A percentile compares a stretch with the other conserved stretches of the same genome.
Conservation (phyloP, 2,888 invertebrate species). For the Oxytorus armatus region DNA sequence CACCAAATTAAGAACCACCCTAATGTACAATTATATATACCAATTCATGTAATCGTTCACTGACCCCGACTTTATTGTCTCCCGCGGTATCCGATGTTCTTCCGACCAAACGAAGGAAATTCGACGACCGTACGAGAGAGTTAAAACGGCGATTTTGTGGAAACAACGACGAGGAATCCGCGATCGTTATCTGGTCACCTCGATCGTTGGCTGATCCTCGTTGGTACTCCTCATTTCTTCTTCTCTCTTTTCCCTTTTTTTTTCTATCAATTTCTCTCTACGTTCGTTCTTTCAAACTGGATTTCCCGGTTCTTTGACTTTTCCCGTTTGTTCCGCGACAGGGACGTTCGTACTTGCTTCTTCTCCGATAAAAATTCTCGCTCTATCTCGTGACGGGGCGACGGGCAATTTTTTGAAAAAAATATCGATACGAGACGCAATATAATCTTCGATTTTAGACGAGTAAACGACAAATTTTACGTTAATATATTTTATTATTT, state of each 20-base stretch:
- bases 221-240: conserved; percentile 57
- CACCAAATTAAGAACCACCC: no score
- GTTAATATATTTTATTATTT: conserved; percentile 10
- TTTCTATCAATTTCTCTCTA: conserved; percentile 12
- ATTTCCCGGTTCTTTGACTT: conserved; percentile 35
- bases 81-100: conserved; percentile 28
- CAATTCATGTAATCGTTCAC: background rate
- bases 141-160: conserved; percentile 48
- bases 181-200: conserved; percentile 66
- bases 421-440: background rate
- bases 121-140: background rate
- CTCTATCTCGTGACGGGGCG: no score
- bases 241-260: conserved; percentile 9
- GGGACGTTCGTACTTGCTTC: background rate
- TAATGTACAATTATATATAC: no score
- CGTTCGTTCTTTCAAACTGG: conserved; percentile 10
- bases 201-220: conserved; percentile 63
- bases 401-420: background rate
- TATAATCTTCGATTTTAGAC: conserved; percentile 3
- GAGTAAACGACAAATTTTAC: conserved; percentile 27
- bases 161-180: conserved; percentile 58
- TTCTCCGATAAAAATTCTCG: background rate
- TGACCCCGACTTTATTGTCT: background rate
- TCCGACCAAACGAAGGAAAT: conserved; percentile 19
- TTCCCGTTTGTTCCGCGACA: background rate